Evolutionary conservation across 2,888 invertebrate species (phyloP).

Genomic region (Drosophila mercatorum): DNA sequence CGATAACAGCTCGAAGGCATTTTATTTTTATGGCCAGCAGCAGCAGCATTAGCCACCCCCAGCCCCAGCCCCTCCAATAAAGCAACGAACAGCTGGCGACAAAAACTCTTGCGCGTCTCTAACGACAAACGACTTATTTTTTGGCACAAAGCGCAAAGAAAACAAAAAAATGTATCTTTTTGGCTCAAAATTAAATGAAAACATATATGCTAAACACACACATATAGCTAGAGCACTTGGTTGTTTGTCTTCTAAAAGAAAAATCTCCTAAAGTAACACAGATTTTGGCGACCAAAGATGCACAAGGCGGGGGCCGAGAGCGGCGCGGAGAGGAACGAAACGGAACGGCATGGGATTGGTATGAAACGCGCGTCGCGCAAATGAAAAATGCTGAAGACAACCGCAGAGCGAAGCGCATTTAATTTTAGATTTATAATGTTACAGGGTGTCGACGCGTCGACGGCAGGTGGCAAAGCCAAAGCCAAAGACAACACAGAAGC

Average conservation of each 20-base stretch:
- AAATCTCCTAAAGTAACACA: constrained; percentile 70
- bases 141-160: constrained; percentile 59
- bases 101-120: constrained; percentile 39
- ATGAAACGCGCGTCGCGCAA: no score
- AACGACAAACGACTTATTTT: constrained; percentile 52
- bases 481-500: neutral
- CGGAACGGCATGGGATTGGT: constrained; percentile 6
- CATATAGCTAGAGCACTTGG: constrained; percentile 51
- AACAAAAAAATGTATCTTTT: constrained; percentile 51
- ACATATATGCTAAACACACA: constrained; percentile 54
- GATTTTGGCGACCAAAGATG: constrained; percentile 51
- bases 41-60: constrained; percentile 35
- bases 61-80: neutral
- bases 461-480: constrained; percentile 29
- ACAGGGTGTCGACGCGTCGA: constrained; percentile 55
- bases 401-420: constrained; percentile 59
- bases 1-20: constrained; percentile 66
- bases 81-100: constrained; percentile 55
- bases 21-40: constrained; percentile 66
- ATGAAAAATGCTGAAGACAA: constrained; percentile 62
- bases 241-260: constrained; percentile 44
- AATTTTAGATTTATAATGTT: constrained; percentile 72
- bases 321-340: neutral
- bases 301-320: constrained; percentile 6
- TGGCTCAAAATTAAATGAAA: constrained; percentile 76